Percentiles rank a stretch among this genome's conserved stretches.
Evolutionary conservation across 2,888 invertebrate genomes (phyloP).

Genomic region (Elegia similella): DNA sequence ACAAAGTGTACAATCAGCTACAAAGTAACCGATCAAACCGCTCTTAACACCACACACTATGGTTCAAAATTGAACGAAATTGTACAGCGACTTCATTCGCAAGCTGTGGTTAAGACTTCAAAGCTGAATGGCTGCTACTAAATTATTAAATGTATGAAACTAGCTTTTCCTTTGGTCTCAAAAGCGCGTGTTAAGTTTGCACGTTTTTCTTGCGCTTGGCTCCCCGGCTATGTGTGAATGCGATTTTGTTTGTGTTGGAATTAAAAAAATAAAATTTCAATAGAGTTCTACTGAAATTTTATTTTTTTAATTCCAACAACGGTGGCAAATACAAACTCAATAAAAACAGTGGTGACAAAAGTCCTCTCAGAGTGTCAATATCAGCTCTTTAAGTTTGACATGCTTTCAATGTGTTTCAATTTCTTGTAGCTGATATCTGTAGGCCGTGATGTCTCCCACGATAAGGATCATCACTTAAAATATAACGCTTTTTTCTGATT

Average conservation of each 20-base stretch:
- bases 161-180: constrained; percentile 28
- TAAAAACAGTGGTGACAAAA: no score
- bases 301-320: no score
- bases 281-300: neutral
- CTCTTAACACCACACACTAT: neutral
- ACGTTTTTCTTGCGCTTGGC: constrained; percentile 3
- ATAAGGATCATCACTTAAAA: no score
- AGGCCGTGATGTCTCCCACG: no score
- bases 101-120: constrained; percentile 21
- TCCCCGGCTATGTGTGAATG: neutral
- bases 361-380: no score
- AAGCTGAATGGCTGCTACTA: constrained; percentile 34
- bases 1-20: neutral
- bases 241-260: neutral
- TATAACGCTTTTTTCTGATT: no score
- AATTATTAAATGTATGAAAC: constrained; percentile 38
- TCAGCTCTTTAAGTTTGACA: no score
- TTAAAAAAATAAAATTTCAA: neutral
- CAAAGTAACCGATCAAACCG: neutral
- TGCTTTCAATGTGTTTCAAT: no score
- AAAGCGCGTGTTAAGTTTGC: constrained; percentile 4
- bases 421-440: no score
- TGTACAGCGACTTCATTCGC: neutral
- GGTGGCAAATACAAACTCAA: neutral
- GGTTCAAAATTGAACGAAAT: neutral